Base-by-base conservation (phyloP, 1,140 invertebrate genomes). In the Diprion similis region DNA sequence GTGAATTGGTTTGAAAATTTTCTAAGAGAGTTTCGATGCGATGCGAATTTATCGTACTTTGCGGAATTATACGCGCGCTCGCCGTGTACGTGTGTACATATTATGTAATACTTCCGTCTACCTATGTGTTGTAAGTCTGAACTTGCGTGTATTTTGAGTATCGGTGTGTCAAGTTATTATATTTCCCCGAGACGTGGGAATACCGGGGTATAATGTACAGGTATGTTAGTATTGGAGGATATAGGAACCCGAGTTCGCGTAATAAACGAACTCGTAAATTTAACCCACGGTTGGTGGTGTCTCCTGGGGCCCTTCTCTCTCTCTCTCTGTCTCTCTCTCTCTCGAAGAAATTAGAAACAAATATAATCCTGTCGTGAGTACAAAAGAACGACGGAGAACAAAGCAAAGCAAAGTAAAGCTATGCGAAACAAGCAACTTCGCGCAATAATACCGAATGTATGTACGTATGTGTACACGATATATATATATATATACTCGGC, bases 191-290 rank as follows among this genome's bases (percentile, higher is more conserved):
- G 24, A 37, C 24, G 24, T 37, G 24, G 24, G 24, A 37, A 37
- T 37, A 37, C 1, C 24, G 24, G 24, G 2, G 24, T 37, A 37
- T 6, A 37, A 37, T 37, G 24, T 37, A 37, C 24, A 37, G 24
- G 24, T 37, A 37, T 37, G 24, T 37, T 37, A 6, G 51, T 59
- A 17, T 59, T 4, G 51, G 51, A 59, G 51, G 51, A 59, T 15
- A 17, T 15, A 59, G 51, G 51, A 37, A 66, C 67, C 68, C 47
- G 10, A 64, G 68, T 15, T 11, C 8, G 65, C 70, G 51, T 45
- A 77, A 77, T 79, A 75, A 77, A 71, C 10, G 48, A 47, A 74
- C 66, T 68, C 71, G 74, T 70, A 76, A 78, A 78, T 72, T 70
- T 46, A 75, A 71, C 18, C 8, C 59, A 46, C 46, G 74, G 46